Conservation (phyloP, 1,140 invertebrate genomes). For the Drosophila tropicalis region DNA sequence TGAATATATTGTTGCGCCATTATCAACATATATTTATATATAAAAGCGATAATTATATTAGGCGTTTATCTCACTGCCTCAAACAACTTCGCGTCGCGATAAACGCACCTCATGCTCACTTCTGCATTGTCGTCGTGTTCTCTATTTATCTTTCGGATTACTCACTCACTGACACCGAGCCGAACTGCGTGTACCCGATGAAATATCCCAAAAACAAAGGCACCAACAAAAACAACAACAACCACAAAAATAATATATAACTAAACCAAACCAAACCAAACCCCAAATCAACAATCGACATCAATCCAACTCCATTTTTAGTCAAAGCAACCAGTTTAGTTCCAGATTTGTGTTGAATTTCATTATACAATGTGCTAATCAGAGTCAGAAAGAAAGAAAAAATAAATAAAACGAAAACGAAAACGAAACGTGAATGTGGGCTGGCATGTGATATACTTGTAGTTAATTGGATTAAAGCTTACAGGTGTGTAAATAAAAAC, state of each 20-base stretch:
- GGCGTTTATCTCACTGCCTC: slow-evolving; percentile 63
- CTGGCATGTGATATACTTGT: slow-evolving; percentile 62
- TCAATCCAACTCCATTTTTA: slow-evolving; percentile 11
- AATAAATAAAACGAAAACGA: background rate
- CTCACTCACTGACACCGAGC: slow-evolving; percentile 34
- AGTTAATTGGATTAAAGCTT: slow-evolving; percentile 36
- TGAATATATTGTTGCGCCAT: slow-evolving; percentile 80
- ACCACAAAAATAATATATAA: background rate
- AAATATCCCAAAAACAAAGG: slow-evolving; percentile 3
- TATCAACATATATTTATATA: slow-evolving; percentile 78
- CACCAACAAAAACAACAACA: background rate
- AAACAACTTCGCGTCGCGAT: slow-evolving; percentile 35
- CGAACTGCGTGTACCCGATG: background rate
- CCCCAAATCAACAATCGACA: background rate
- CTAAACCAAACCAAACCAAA: background rate
- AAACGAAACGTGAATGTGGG: slow-evolving; percentile 44
- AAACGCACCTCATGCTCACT: slow-evolving; percentile 27
- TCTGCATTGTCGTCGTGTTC: slow-evolving; percentile 42
- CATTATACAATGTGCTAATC: slow-evolving; percentile 56
- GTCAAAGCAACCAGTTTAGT: slow-evolving; percentile 29
- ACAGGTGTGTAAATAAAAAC: slow-evolving; percentile 63
- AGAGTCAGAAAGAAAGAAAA: background rate
- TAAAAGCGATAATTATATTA: slow-evolving; percentile 79
- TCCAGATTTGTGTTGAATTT: slow-evolving; percentile 14
- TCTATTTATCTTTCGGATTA: slow-evolving; percentile 64